Conservation (phyloP, 23 tunicate species). For the Oikopleura vanhoeffeni region DNA sequence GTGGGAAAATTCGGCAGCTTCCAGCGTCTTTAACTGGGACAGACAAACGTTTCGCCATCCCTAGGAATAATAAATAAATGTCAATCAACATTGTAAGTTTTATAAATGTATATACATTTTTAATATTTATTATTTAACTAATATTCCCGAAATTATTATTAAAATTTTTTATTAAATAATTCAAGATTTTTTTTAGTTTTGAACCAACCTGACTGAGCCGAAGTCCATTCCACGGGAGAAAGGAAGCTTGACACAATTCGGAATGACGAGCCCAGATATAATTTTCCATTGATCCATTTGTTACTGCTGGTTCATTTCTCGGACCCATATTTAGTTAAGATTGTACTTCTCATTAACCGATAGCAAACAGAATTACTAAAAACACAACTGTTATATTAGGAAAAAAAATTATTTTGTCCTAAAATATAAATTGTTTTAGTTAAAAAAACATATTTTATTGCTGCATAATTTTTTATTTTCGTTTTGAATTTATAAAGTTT, state of each 20-base stretch:
- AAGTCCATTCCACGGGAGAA: background rate
- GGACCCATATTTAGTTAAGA: constrained; percentile 78
- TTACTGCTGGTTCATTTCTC: constrained; percentile 97
- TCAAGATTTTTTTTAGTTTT: no score
- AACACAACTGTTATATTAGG: no score
- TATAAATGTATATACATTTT: background rate
- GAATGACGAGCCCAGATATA: constrained; percentile 96
- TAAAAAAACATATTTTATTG: no score
- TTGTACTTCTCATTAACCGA: constrained; percentile 93
- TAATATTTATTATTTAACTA: no score
- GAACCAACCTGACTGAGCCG: background rate
- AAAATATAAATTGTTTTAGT: no score
- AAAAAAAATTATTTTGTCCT: no score
- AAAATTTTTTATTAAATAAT: no score
- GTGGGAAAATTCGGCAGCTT: constrained; percentile 82
- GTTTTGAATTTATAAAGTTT: no score
- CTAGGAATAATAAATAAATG: no score
- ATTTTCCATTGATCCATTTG: constrained; percentile 79
- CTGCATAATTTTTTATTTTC: no score
- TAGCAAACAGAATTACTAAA: constrained; percentile 31
- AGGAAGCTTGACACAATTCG: constrained; percentile 53
- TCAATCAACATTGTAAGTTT: constrained; percentile 26
- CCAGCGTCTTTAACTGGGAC: constrained; percentile 78
- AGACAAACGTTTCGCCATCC: constrained; percentile 82
- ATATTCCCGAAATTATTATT: no score